Percentiles rank a stretch among this genome's conserved stretches.
phyloP scores from a whole-genome alignment of 2,797 vertebrate species.

The Manis pentadactyla region DNA sequence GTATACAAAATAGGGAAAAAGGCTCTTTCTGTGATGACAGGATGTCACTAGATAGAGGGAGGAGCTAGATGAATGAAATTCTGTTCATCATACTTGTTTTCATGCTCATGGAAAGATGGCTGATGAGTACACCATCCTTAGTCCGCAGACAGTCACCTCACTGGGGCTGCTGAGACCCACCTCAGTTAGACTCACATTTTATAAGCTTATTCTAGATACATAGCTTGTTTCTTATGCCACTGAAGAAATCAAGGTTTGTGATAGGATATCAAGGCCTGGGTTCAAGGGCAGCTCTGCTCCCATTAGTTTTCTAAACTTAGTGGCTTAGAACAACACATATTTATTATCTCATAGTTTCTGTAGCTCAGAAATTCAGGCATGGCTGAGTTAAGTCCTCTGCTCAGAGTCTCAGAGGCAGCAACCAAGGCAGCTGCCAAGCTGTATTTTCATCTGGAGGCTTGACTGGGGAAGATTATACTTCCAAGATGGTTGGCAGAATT shows the following conservation, averaged over 20 bases:
- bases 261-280: not conserved
- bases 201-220: not conserved
- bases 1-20: not conserved
- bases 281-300: not conserved
- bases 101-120: not conserved
- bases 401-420: not conserved
- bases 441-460: not conserved
- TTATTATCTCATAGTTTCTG: not conserved
- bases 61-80: not conserved
- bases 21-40: not conserved
- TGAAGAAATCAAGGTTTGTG: constrained; percentile 23
- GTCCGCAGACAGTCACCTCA: not conserved
- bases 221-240: not conserved
- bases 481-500: not conserved
- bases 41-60: not conserved
- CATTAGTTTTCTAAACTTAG: not conserved
- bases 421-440: not conserved
- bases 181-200: not conserved
- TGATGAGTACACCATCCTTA: not conserved
- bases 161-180: not conserved
- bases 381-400: not conserved
- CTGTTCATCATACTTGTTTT: not conserved
- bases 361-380: not conserved
- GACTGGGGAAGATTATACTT: not conserved
- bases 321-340: not conserved